Conservation (phyloP, 2,888 invertebrate genomes). For the Chrysolina haemoptera region DNA sequence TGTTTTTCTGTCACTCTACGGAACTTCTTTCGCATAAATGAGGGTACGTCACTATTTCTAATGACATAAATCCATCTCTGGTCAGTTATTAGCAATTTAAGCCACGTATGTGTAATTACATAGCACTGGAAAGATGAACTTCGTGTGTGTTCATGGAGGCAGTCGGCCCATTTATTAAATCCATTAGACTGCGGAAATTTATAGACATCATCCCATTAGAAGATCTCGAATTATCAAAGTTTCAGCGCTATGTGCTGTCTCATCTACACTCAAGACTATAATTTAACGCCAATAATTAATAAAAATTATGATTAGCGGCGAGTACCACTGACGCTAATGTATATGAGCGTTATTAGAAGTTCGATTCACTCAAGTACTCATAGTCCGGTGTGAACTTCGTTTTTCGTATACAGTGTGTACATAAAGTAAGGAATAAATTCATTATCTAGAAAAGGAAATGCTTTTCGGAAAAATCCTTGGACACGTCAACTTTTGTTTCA, state of each 20-base stretch:
- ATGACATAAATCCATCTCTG: constrained; percentile 21
- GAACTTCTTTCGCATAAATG: not conserved
- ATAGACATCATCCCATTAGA: constrained; percentile 46
- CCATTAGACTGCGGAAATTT: constrained; percentile 53
- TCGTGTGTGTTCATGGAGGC: constrained; percentile 58
- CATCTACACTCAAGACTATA: constrained; percentile 41
- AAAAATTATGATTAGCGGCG: constrained; percentile 35
- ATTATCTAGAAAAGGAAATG: no score
- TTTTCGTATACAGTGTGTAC: no score
- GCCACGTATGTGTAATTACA: constrained; percentile 57
- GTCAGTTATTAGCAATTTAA: constrained; percentile 43
- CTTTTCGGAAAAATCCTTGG: no score
- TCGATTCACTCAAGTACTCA: not conserved
- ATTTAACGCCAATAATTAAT: constrained; percentile 40
- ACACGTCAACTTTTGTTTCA: no score
- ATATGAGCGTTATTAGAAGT: constrained; percentile 27
- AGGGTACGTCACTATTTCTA: not conserved
- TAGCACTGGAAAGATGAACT: constrained; percentile 56
- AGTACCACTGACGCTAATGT: constrained; percentile 28
- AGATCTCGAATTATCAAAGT: constrained; percentile 48
- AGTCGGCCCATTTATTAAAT: constrained; percentile 59
- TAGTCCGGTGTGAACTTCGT: not conserved
- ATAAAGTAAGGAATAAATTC: no score
- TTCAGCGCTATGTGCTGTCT: constrained; percentile 38
- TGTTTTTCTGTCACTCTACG: not conserved